Evolutionary conservation across 2,888 invertebrate species (phyloP).

Genomic region (Physocephala rufipes): DNA sequence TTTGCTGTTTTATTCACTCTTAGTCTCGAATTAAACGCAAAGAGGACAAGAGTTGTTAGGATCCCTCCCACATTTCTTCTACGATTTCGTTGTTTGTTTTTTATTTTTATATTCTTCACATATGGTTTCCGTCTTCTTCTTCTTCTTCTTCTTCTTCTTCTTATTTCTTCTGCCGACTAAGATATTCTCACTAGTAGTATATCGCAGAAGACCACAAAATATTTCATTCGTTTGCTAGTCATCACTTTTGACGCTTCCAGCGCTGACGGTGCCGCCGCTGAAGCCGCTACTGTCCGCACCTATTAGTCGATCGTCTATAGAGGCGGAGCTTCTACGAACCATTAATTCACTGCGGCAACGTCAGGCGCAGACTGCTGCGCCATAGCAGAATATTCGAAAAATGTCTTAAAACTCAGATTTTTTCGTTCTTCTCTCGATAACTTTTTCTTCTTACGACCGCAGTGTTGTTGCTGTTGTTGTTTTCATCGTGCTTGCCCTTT

Average conservation of each 20-base stretch:
- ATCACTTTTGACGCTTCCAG: too few relatives aligned
- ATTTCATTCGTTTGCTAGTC: constrained; percentile 5
- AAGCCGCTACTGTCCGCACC: background rate
- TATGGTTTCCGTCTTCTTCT: background rate
- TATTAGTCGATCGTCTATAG: background rate
- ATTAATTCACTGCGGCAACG: background rate
- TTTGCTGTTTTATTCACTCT: background rate
- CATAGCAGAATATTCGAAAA: too few relatives aligned
- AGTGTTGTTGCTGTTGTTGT: constrained; percentile 9
- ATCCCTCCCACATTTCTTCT: constrained; percentile 29
- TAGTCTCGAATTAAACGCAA: background rate
- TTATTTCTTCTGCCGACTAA: background rate
- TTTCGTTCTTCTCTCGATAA: background rate
- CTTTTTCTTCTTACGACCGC: background rate
- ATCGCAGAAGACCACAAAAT: constrained; percentile 25
- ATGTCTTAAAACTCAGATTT: too few relatives aligned
- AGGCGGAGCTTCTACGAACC: constrained; percentile 30
- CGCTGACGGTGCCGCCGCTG: too few relatives aligned
- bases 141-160: too few relatives aligned
- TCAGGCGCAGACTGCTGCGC: background rate
- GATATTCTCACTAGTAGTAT: background rate
- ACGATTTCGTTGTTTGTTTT: background rate
- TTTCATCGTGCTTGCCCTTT: background rate
- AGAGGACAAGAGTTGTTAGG: background rate
- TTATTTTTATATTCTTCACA: too few relatives aligned